Base-by-base conservation (phyloP, 2,113 vertebrate species). In the Hypocryptadius cinnamomeus region DNA sequence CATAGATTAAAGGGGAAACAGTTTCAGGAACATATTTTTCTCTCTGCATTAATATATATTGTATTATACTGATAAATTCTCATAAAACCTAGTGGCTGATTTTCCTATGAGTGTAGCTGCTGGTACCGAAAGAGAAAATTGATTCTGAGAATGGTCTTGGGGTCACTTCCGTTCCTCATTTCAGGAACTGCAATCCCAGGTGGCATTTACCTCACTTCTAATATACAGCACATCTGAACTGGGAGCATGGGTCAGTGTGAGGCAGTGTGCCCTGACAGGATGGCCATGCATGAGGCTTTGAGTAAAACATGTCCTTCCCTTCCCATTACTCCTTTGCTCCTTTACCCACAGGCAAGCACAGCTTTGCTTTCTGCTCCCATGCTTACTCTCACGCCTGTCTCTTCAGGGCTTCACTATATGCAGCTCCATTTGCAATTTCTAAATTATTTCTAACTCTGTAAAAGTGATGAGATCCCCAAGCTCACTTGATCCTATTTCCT, bases 191-290 rank as follows among this genome's bases (percentile, higher is more conserved):
- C 31, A 39, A 6, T 57, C n/a, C 56, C 47, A 82, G 6, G 14
- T 77, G 42, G 21, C 47, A 66, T 70, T 40, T 74, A 31, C 33
- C 59, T 73, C 1, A 0, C 6, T n/a, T 78, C 35, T 54, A 54
- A 64, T 5, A 50, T 6, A 19, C 0, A 2, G 23, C 24, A 33
- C 30, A 18, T 82, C 54, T 85, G 51, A 79, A 35, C 31, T 28
- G 45, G 50, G 24, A 44, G 30, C 0, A 0, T 15, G 40, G 10
- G 39, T 19, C 35, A 42, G 16, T 7, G 13, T 54, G 25, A 47
- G 64, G 51, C 40, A 56, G 37, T 1, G 1, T 61, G 51, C 19
- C 18, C 57, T 63, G 47, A 27, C 42, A 40, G 51, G 19, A 33
- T 48, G 35, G 80, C 21, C 11, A 21, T 3, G 30, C 1, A 1